Base-by-base conservation (phyloP, 2,888 invertebrate species). In the Sminthurides aquaticus region DNA sequence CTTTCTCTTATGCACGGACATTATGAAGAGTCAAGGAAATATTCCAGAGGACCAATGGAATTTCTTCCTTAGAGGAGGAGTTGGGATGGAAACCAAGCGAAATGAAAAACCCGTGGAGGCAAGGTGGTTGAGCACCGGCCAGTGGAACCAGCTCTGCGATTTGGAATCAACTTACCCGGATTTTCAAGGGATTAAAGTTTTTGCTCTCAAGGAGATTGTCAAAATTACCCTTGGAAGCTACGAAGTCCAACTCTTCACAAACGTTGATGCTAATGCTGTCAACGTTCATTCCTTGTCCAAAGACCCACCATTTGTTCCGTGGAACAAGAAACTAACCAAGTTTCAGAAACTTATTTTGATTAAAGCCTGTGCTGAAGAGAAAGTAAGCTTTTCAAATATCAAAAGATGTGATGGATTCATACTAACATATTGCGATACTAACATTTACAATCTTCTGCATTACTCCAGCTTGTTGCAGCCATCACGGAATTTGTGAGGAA, bases 281-380 rank as follows among this genome's bases (percentile, higher is more conserved):
- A 29, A 52, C 22, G 15, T 28, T n/a, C 3, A 29, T 22, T 22
- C 15, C 25, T 34, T 22, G n/a, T 43, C 25, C n/a, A 49, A 20
- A 27, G 20, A 24, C 1, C 11, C 18, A 5, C 18, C 67, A 69
- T 71, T 64, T 18, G 68, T 78, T 62, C 73, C 83, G 56, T 92
- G 90, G 91, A 78, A 90, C 77, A 76, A 77, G 0, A 79, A 78
- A 18, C 77, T 93, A 24, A 82, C 80, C 1, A 79, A 84, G 63
- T 91, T 92, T 77, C 88, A 91, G 76, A 92, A 91, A 78, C 80
- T 94, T 11, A 85, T 93, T 83, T 78, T 93, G 34, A 77, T 93
- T 1, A 89, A 88, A 78, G 82, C 85, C 27, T 82, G 92, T 58
- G 85, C 85, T 72, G 90, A 89, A 78, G 90, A 92, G 76, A 88